Conservation (phyloP, 2,797 vertebrate genomes). For the Channallabes apus region DNA sequence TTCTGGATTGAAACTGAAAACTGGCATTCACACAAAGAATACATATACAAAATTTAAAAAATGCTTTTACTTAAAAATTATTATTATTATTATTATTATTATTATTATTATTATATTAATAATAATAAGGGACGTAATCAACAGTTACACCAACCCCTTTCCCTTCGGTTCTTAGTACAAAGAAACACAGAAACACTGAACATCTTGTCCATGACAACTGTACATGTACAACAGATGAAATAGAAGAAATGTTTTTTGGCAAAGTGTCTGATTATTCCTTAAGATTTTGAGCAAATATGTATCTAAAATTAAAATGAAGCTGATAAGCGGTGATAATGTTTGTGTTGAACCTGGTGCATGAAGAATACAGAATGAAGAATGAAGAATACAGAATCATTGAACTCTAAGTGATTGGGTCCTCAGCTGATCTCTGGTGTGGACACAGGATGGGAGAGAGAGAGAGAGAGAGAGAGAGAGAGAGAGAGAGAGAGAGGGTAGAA, state of each 20-base stretch:
- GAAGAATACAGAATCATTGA: not conserved
- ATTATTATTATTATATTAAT: too few relatives aligned
- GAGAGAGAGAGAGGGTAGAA: conserved; percentile 8
- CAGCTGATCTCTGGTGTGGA: conserved; percentile 12
- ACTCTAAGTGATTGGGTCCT: conserved; percentile 3
- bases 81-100: too few relatives aligned
- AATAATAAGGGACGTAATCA: not conserved
- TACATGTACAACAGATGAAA: not conserved
- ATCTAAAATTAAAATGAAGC: not conserved
- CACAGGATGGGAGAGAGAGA: not conserved
- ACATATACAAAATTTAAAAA: not conserved
- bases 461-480: not conserved
- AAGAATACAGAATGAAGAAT: too few relatives aligned
- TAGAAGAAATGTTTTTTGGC: not conserved
- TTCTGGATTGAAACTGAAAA: not conserved
- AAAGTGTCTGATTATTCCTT: not conserved
- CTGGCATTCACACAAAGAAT: not conserved
- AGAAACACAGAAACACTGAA: not conserved
- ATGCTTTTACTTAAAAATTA: not conserved
- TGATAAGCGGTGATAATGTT: not conserved
- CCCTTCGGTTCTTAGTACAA: not conserved
- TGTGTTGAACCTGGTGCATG: too few relatives aligned
- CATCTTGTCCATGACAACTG: not conserved
- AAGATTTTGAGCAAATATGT: not conserved
- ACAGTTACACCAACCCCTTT: not conserved